Conservation (phyloP, 53 echinoderm and acorn worm species). For the Henricia sp. region DNA sequence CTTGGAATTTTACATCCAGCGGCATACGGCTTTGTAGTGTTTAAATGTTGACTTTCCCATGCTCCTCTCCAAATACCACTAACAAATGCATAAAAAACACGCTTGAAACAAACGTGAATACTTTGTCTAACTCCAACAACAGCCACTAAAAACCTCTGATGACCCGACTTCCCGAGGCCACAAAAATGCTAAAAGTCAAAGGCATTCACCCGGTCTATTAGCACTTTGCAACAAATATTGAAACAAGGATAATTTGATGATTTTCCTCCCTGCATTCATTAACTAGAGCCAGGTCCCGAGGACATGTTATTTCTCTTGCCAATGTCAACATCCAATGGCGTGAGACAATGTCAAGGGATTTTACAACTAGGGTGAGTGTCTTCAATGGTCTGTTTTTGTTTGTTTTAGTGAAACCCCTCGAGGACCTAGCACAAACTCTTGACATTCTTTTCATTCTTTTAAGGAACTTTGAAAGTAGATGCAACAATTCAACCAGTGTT, state of each 20-base stretch:
- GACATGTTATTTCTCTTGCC: slow-evolving; percentile 9
- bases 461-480: neutral
- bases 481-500: neutral
- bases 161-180: too few relatives aligned
- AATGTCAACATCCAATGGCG: slow-evolving; percentile 1
- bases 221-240: slow-evolving; percentile 51
- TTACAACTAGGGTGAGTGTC: neutral
- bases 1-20: too few relatives aligned
- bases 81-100: too few relatives aligned
- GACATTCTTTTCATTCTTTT: neutral
- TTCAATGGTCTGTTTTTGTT: slow-evolving; percentile 16
- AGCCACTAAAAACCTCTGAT: too few relatives aligned
- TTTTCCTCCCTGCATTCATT: slow-evolving; percentile 16
- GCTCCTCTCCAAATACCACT: too few relatives aligned
- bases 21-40: too few relatives aligned
- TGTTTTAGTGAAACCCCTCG: neutral
- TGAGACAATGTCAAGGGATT: slow-evolving; percentile 13
- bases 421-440: neutral
- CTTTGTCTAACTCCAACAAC: too few relatives aligned
- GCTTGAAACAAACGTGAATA: too few relatives aligned
- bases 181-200: too few relatives aligned
- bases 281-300: slow-evolving; percentile 9
- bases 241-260: slow-evolving; percentile 9
- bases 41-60: too few relatives aligned
- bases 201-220: neutral